These are phyloP conservation scores for Hippocampus kuda DNA, from an alignment of 2,797 vertebrate species.

Conservation along the genomic window DNA sequence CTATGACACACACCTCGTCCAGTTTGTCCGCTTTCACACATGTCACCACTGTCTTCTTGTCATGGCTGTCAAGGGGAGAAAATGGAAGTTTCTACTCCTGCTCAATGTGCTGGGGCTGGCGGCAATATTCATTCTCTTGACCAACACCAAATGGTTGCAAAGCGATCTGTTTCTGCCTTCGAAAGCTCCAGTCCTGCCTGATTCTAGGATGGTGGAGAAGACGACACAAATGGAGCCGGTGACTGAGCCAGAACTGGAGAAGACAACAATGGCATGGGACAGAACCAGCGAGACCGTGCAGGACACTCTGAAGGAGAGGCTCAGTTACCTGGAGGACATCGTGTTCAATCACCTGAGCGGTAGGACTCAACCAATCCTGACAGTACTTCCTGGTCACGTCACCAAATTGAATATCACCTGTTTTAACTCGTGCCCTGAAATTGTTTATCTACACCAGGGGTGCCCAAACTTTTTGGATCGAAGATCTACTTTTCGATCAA, in stretches of 20 bases:
- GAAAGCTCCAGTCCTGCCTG: background rate
- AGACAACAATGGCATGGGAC: background rate
- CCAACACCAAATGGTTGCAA: conserved; percentile 73
- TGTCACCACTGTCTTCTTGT: conserved; percentile 26
- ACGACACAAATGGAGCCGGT: conserved; percentile 38
- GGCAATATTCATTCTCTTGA: conserved; percentile 84
- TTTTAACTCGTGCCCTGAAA: too few species aligned
- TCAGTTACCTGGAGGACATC: conserved; percentile 88
- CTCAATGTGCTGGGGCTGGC: conserved; percentile 83
- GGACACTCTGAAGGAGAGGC: conserved; percentile 82
- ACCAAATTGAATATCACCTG: background rate
- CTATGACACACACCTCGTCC: background rate
- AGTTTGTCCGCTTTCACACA: background rate
- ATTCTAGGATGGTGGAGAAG: conserved; percentile 48
- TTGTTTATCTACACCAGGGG: too few species aligned
- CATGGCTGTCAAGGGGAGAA: conserved; percentile 87
- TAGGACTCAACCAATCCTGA: conserved; percentile 47
- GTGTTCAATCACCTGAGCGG: conserved; percentile 91
- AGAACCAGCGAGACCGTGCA: conserved; percentile 71
- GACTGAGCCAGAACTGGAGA: background rate
- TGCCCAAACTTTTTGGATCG: too few species aligned
- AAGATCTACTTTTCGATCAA: too few species aligned
- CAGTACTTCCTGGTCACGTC: background rate
- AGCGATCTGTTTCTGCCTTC: conserved; percentile 30
- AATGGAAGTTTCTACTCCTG: conserved; percentile 88